phyloP scores from a whole-genome alignment of 2,113 vertebrate species.

The Epinephelus fuscoguttatus region DNA sequence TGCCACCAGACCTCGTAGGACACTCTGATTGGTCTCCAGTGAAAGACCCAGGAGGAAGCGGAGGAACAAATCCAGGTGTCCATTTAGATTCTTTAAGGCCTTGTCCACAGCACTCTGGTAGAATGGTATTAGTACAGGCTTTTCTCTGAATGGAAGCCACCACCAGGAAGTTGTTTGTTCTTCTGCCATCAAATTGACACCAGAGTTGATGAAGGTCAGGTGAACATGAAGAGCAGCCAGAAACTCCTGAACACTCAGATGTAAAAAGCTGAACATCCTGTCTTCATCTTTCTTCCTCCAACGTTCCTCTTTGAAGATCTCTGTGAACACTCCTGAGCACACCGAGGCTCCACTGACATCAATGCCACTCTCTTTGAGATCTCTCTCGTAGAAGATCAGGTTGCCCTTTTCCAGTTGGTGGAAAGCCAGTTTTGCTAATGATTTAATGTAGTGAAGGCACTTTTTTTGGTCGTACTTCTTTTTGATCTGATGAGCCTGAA shows the following conservation, averaged over 20 bases:
- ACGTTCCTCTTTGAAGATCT: conserved; percentile 48
- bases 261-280: conserved; percentile 18
- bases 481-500: conserved; percentile 1
- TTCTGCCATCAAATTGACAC: too few species aligned
- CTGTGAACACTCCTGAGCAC: conserved; percentile 45
- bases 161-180: too few species aligned
- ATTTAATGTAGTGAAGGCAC: neutral
- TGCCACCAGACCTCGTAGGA: neutral
- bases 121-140: too few species aligned
- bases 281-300: conserved; percentile 12
- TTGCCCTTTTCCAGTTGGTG: conserved; percentile 42
- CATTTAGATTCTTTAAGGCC: conserved; percentile 29
- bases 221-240: conserved; percentile 28
- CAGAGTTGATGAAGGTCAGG: too few species aligned
- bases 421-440: conserved; percentile 43
- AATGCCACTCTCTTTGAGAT: conserved; percentile 11
- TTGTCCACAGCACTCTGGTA: conserved; percentile 3
- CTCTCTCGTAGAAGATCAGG: conserved; percentile 27
- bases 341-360: conserved; percentile 28
- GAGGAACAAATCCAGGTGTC: conserved; percentile 38
- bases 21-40: neutral
- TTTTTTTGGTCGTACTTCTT: neutral
- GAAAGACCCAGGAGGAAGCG: conserved; percentile 40
- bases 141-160: neutral
- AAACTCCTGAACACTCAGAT: conserved; percentile 48